Evolutionary conservation across 2,113 vertebrate genomes (phyloP).

Genomic region (Pionites leucogaster): DNA sequence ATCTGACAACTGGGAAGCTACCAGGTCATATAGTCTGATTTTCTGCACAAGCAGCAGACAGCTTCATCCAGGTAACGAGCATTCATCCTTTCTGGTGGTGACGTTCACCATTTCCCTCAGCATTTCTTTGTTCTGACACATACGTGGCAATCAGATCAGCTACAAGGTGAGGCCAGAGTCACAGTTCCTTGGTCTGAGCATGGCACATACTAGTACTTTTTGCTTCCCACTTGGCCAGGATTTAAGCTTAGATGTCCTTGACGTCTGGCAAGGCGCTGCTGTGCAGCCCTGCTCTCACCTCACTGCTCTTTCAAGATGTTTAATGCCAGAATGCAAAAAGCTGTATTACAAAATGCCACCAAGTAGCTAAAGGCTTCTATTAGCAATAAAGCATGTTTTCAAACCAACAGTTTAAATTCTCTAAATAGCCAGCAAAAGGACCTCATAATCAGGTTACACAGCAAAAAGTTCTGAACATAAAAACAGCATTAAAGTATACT

Average conservation of each 20-base stretch:
- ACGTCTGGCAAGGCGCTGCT: neutral
- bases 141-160: neutral
- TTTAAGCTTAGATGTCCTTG: neutral
- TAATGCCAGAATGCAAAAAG: neutral
- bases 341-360: neutral
- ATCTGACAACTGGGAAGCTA: neutral
- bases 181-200: accelerated
- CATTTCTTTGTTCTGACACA: neutral
- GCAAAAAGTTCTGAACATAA: neutral
- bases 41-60: neutral
- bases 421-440: neutral
- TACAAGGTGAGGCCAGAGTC: neutral
- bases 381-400: neutral
- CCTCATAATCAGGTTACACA: neutral
- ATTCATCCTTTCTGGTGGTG: neutral
- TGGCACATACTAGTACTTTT: neutral
- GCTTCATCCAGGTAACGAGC: neutral
- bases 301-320: accelerated
- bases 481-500: neutral
- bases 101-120: accelerated
- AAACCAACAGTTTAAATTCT: neutral
- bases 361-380: neutral
- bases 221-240: neutral
- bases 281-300: neutral
- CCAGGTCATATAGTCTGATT: accelerated